These are phyloP conservation scores for Lasioglossum zephyrum DNA, from an alignment of 2,888 invertebrate genomes.

Conservation along the genomic window DNA sequence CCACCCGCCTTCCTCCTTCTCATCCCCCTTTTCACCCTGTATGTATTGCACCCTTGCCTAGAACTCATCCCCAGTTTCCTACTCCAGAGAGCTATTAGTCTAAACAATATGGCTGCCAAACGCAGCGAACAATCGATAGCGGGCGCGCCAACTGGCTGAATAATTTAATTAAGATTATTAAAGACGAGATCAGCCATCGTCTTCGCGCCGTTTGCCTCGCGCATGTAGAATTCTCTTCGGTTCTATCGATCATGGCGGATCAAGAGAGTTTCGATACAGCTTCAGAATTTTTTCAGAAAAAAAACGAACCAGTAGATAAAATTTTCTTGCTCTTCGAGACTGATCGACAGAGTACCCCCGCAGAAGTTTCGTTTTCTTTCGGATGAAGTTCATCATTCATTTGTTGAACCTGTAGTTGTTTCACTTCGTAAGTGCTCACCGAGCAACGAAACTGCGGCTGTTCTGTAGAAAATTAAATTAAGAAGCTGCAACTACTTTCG, in stretches of 20 bases:
- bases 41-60: constrained; percentile 57
- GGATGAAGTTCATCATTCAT: neutral
- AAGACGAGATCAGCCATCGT: constrained; percentile 65
- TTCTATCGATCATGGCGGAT: neutral
- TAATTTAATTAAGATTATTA: constrained; percentile 79
- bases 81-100: constrained; percentile 82
- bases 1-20: constrained; percentile 35
- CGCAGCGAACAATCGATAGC: constrained; percentile 82
- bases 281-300: neutral
- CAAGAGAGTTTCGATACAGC: neutral
- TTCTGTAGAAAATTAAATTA: neutral
- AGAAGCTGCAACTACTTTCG: neutral
- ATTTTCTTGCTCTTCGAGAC: neutral
- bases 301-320: neutral
- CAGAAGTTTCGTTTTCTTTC: neutral
- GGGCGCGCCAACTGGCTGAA: constrained; percentile 71
- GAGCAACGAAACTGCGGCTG: neutral
- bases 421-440: neutral
- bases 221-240: neutral
- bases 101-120: constrained; percentile 83
- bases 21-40: constrained; percentile 52
- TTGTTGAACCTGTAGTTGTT: neutral
- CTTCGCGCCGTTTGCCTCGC: constrained; percentile 19
- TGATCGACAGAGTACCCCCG: neutral
- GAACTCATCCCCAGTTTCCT: constrained; percentile 73